Base-by-base conservation (phyloP, 2,888 invertebrate species). In the Cremastinae sp. region DNA sequence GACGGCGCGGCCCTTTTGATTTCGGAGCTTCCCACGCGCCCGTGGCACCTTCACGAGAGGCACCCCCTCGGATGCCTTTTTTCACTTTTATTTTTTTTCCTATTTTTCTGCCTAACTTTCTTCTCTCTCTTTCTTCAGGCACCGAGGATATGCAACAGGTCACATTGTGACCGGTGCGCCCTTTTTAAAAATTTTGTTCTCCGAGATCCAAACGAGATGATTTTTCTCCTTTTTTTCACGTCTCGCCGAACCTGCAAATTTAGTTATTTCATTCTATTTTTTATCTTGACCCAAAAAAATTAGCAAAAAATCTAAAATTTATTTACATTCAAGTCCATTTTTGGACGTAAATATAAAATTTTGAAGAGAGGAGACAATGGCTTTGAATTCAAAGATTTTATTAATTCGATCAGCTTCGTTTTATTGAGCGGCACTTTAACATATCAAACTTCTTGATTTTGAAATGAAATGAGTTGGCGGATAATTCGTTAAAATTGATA, bases 1-100 rank as follows among this genome's bases (percentile, higher is more conserved):
- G 83, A 82, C 87, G 87, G 87, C 82, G 87, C 83, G 74, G 78
- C 49, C 81, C 87, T 89, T 28, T 89, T 88, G 88, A 88, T 80
- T 83, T 79, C 68, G 70, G 78, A 7, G 72, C 83, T 88, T 89
- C 77, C 80, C 82, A 75, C 80, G 81, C 80, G 80, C 81, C 80
- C 81, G 12, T 70, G 79, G 78, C 73, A 78, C 56, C 64, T 72
- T 61, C 39, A 56, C 68, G 65, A 56, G 61, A 64, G 64, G 73
- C 76, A 75, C 79, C 79, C 79, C 75, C 77, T 77, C 73, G 72
- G 71, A 71, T 66, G 76, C 65, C 78, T 79, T 75, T 74, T 62
- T 75, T 74, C 71, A 74, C 70, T 47, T 51, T 66, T 64, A 65
- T 28, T 43, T 78, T 66, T 61, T 72, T 51, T 72, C 58, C 61